phyloP scores from a whole-genome alignment of 2,113 vertebrate species.

The Coturnix japonica region DNA sequence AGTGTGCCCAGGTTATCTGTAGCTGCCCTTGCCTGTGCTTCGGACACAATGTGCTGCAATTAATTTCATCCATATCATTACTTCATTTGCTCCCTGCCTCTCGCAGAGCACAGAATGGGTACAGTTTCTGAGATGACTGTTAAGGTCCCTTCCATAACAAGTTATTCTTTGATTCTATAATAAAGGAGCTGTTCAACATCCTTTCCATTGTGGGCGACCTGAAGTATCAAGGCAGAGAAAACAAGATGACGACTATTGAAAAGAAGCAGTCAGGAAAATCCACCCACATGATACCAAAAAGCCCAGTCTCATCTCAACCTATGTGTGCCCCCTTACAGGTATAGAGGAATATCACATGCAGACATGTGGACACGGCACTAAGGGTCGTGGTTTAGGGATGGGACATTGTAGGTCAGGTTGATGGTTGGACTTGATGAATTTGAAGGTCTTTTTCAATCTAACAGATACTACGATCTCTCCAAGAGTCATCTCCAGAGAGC shows the following conservation, averaged over 20 bases:
- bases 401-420: not conserved
- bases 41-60: not conserved
- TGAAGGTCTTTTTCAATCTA: not conserved
- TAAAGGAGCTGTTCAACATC: not conserved
- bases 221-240: not conserved
- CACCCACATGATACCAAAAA: not conserved
- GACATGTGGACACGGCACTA: not conserved
- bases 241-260: not conserved
- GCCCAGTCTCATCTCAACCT: not conserved
- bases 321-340: not conserved
- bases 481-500: not conserved
- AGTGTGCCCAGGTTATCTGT: not conserved
- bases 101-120: not conserved
- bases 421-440: not conserved
- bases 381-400: not conserved
- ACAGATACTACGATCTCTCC: not conserved
- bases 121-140: not conserved
- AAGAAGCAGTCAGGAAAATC: not conserved
- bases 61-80: accelerated
- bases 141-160: not conserved
- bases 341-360: not conserved
- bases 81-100: not conserved
- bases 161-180: not conserved
- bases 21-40: not conserved
- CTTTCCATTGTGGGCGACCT: not conserved